Evolutionary conservation across 2,113 vertebrate species (phyloP).

Genomic region (Oenanthe melanoleuca): DNA sequence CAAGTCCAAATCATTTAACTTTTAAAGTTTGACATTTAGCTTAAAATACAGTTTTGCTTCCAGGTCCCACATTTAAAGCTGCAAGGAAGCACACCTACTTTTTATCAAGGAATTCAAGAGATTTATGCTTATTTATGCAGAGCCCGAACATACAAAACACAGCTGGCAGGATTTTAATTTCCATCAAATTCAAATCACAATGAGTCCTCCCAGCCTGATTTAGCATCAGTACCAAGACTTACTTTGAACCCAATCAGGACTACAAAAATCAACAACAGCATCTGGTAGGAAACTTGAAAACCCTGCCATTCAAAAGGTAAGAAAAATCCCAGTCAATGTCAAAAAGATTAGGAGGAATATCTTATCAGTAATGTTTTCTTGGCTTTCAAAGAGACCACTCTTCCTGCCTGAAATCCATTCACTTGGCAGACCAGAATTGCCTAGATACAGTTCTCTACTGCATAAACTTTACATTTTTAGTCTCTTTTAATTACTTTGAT

Average conservation of each 20-base stretch:
- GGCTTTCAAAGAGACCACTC: neutral
- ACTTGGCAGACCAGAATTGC: slow-evolving; percentile 1
- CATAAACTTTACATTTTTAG: slow-evolving; percentile 55
- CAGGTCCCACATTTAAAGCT: neutral
- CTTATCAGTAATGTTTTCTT: neutral
- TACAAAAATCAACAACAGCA: neutral
- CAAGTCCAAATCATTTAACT: neutral
- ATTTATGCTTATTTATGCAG: neutral
- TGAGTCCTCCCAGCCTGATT: neutral
- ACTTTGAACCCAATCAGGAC: neutral
- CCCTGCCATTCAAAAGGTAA: neutral
- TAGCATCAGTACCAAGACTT: neutral
- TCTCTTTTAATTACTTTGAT: slow-evolving; percentile 59
- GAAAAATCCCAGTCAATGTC: neutral
- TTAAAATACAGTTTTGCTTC: neutral
- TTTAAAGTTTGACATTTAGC: neutral
- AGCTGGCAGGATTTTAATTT: neutral
- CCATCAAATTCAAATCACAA: neutral
- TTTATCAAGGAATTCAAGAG: neutral
- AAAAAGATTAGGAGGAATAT: neutral
- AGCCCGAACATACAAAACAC: neutral
- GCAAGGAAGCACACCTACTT: neutral
- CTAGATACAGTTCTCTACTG: neutral
- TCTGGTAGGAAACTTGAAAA: slow-evolving; percentile 4
- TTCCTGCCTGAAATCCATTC: neutral